A percentile compares a stretch with the other conserved stretches of the same genome.
These are phyloP conservation scores for Thomomys bottae DNA, from an alignment of 2,113 vertebrate genomes.

Conservation along the genomic window DNA sequence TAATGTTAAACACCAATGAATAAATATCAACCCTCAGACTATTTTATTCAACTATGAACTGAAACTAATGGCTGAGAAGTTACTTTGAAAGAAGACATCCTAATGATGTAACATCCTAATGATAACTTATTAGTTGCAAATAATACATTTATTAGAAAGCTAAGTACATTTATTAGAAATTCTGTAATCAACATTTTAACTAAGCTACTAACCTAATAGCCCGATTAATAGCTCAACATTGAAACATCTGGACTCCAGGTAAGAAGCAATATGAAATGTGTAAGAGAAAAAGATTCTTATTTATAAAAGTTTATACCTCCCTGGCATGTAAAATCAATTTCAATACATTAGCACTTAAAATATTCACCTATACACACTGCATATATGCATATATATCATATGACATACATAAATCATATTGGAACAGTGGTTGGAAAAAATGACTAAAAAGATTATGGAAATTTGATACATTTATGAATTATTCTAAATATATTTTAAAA, in stretches of 20 bases:
- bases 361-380: not conserved
- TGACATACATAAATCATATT: not conserved
- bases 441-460: not conserved
- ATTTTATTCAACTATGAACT: not conserved
- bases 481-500: no score
- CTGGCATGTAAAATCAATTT: not conserved
- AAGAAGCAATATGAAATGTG: not conserved
- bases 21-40: conserved; percentile 6
- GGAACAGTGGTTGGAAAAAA: not conserved
- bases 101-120: not conserved
- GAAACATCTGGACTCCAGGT: not conserved
- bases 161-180: not conserved
- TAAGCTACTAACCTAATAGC: not conserved
- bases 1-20: not conserved
- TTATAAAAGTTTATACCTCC: not conserved
- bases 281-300: not conserved
- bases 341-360: not conserved
- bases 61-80: not conserved
- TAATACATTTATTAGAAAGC: not conserved
- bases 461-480: no score
- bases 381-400: no score
- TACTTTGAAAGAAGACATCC: not conserved
- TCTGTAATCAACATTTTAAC: not conserved
- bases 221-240: not conserved
- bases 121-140: conserved; percentile 7